phyloP scores from a whole-genome alignment of 2,113 vertebrate genomes.

The Paramormyrops kingsleyae region DNA sequence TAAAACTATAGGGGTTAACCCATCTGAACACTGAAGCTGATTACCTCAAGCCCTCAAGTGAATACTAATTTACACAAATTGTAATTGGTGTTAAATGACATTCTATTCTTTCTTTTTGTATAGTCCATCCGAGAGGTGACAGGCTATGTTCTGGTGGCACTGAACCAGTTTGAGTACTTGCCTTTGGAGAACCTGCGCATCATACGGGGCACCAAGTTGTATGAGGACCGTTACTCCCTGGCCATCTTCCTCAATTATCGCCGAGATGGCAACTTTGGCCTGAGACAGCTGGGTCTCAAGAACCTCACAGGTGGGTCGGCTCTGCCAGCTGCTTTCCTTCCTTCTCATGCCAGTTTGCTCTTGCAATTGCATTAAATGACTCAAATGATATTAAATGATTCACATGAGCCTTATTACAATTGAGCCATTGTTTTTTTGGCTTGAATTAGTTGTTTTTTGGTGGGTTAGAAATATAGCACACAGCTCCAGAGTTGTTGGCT shows the following conservation, averaged over 20 bases:
- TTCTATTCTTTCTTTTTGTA: slow-evolving; percentile 19
- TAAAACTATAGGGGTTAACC: background rate
- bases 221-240: slow-evolving; percentile 87
- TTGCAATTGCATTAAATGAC: background rate
- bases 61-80: background rate
- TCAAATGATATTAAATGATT: background rate
- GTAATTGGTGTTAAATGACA: background rate
- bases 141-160: slow-evolving; percentile 91
- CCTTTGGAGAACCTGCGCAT: slow-evolving; percentile 95
- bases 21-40: background rate
- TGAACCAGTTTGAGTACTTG: slow-evolving; percentile 96
- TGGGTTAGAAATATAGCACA: background rate
- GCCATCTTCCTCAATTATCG: slow-evolving; percentile 96
- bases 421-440: background rate
- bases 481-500: background rate
- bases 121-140: slow-evolving; percentile 98
- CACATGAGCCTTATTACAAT: background rate
- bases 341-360: background rate
- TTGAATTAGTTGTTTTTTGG: background rate
- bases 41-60: background rate
- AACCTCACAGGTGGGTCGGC: slow-evolving; percentile 77
- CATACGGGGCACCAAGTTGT: slow-evolving; percentile 87
- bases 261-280: slow-evolving; percentile 87
- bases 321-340: background rate
- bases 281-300: slow-evolving; percentile 84